Percentiles rank a stretch among this genome's conserved stretches.
Conservation (phyloP, 2,888 invertebrate genomes). For the Carpatolechia fugitivella region DNA sequence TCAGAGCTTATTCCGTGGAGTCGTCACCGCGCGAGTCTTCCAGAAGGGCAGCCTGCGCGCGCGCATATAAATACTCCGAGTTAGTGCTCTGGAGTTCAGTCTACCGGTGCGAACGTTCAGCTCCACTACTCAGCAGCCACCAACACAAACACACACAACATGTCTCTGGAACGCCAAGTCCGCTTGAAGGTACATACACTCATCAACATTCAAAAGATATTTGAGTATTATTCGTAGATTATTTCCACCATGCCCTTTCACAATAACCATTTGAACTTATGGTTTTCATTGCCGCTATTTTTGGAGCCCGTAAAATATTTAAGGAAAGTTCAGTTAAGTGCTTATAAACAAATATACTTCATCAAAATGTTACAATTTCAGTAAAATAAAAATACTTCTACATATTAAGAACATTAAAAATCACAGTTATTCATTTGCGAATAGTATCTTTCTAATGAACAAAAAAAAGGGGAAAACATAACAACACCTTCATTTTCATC, state of each 20-base stretch:
- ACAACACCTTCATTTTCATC: no score
- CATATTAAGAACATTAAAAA: no score
- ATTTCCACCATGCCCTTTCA: not conserved
- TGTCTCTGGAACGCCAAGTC: slow-evolving; percentile 96
- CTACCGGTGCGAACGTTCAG: slow-evolving; percentile 45
- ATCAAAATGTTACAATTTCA: no score
- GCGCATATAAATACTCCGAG: slow-evolving; percentile 69
- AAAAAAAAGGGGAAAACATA: no score
- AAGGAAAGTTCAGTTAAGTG: no score
- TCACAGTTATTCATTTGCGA: no score
- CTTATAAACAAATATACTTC: no score
- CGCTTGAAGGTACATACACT: slow-evolving; percentile 86
- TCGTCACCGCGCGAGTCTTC: slow-evolving; percentile 61
- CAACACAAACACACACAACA: slow-evolving; percentile 67
- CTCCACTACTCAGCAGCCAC: slow-evolving; percentile 45
- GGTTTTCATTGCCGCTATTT: no score
- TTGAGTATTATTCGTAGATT: no score
- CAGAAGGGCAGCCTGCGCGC: slow-evolving; percentile 67
- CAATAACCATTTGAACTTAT: not conserved
- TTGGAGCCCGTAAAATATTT: no score
- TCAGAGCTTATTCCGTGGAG: slow-evolving; percentile 62
- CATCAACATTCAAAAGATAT: not conserved
- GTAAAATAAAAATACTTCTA: no score
- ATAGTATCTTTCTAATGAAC: no score
- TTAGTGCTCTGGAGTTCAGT: slow-evolving; percentile 73